Base-by-base conservation (phyloP, 2,888 invertebrate species). In the Synanthedon vespiformis region DNA sequence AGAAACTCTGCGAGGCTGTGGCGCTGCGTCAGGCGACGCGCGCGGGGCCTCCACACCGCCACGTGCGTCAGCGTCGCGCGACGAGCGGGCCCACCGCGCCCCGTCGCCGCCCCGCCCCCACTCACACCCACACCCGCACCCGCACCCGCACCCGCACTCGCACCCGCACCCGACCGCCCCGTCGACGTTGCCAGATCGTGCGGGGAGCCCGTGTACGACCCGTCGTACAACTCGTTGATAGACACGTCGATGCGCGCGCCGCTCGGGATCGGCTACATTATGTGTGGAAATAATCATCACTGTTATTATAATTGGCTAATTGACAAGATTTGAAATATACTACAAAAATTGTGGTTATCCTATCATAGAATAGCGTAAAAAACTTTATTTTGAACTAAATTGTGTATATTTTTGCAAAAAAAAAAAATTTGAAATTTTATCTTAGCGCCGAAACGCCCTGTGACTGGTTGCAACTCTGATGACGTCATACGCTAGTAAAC, bases 201-300 rank as follows among this genome's bases (percentile, higher is more conserved):
- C 0, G 97, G 97, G 48, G 96, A 96, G 4, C 97, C 97, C 11
- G 95, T 93, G 80, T 97, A 98, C 0, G 97, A 97, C 1, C 97
- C 97, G 81, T 98, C 98, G 80, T 96, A 98, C 56, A 94, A 86
- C 77, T 98, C 97, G 82, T 98, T 98, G 62, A 98, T 95, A 0
- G 97, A 94, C 1, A 98, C 97, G 83, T 98, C 97, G 60, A 98
- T 95, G 55, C 96, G 91, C 47, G 96, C 95, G 56, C 96, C 95
- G 65, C 90, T 90, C 0, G 91, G 85, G 60, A 93, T 92, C 40
- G 93, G 93, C 90, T 92, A 74, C 12, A 4, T 41, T 8, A 10
- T 12, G 18, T 16, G 8, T 5, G 34, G 10, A 34, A 34, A 34
- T 34, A 34, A n/a, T 44, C 27, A 51, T 6, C 1, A 40, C 41